These are phyloP conservation scores for Pelmatolapia mariae DNA, from an alignment of 2,113 vertebrate species.

Conservation along the genomic window DNA sequence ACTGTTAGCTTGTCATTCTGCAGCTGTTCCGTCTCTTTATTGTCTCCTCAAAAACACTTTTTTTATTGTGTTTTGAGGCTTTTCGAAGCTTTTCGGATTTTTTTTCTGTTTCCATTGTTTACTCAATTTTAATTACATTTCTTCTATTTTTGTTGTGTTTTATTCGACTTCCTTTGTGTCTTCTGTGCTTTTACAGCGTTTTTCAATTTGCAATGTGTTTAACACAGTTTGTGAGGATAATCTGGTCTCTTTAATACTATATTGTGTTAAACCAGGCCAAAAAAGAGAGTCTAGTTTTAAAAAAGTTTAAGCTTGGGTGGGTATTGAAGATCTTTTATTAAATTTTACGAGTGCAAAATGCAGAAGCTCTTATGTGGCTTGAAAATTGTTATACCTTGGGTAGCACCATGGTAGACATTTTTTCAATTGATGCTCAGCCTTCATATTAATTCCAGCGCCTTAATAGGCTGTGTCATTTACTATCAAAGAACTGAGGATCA, in stretches of 20 bases:
- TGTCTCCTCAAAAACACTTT: too few species aligned
- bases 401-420: neutral
- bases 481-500: neutral
- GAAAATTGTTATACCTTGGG: neutral
- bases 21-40: too few species aligned
- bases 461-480: conserved; percentile 22
- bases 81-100: neutral
- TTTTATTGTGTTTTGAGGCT: neutral
- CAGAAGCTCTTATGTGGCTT: neutral
- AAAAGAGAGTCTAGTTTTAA: neutral
- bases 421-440: neutral
- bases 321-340: neutral
- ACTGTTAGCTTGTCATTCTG: too few species aligned
- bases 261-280: neutral
- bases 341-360: neutral
- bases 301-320: neutral
- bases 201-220: neutral
- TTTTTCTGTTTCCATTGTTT: neutral
- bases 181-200: neutral
- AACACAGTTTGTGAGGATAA: neutral
- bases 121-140: neutral
- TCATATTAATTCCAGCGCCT: neutral
- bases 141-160: neutral
- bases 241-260: neutral
- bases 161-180: neutral